A percentile compares a stretch with the other conserved stretches of the same genome.
These are phyloP conservation scores for Neotoxoptera formosana DNA, from an alignment of 1,140 invertebrate genomes.

Conservation along the genomic window DNA sequence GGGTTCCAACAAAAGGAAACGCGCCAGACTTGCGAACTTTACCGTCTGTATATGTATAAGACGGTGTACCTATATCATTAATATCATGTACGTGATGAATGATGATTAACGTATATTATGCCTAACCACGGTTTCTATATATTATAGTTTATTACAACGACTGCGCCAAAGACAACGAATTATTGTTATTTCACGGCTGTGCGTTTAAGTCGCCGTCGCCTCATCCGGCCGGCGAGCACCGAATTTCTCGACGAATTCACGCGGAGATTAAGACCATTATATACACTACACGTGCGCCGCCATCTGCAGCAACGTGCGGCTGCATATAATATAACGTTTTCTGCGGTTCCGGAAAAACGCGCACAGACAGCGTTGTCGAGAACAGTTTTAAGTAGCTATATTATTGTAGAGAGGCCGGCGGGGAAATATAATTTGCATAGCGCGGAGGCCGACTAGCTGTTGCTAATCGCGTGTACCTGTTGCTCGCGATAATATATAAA, in stretches of 20 bases:
- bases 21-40: too few relatives aligned
- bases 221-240: neutral
- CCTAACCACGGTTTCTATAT: neutral
- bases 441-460: neutral
- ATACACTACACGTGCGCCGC: neutral
- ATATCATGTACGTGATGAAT: neutral
- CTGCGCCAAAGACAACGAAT: neutral
- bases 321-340: slow-evolving; percentile 9
- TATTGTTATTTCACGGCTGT: neutral
- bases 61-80: neutral
- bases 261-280: neutral
- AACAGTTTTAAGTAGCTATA: slow-evolving; percentile 22
- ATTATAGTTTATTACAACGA: neutral
- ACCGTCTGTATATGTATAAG: neutral
- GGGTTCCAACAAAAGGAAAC: too few relatives aligned
- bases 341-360: slow-evolving; percentile 16
- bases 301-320: neutral
- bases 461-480: neutral
- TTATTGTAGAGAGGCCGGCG: neutral
- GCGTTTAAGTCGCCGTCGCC: neutral
- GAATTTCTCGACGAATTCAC: neutral
- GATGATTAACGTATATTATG: neutral
- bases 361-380: neutral
- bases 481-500: neutral
- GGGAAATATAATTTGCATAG: neutral